These are phyloP conservation scores for Eristalinus sepulchralis DNA, from an alignment of 2,888 invertebrate genomes.

Conservation along the genomic window DNA sequence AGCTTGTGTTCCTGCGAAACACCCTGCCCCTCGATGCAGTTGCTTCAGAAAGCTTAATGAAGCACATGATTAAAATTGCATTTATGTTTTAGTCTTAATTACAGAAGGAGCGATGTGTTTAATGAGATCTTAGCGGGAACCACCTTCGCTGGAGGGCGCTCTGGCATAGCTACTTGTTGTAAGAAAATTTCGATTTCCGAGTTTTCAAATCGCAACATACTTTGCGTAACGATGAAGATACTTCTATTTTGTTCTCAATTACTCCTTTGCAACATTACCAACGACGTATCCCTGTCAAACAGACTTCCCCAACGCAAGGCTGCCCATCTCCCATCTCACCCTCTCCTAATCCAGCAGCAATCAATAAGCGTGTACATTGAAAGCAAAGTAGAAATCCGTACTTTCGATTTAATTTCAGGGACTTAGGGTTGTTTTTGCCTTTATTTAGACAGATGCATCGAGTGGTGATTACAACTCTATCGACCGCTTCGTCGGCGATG, in stretches of 20 bases:
- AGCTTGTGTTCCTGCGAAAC: neutral
- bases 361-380: conserved; percentile 32
- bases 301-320: neutral
- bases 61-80: conserved; percentile 75
- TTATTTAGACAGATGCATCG: neutral
- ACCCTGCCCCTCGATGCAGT: conserved; percentile 2
- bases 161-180: neutral
- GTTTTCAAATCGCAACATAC: neutral
- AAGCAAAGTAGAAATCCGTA: conserved; percentile 31
- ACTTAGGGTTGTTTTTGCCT: conserved; percentile 4
- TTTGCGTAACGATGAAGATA: neutral
- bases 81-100: conserved; percentile 67
- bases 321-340: neutral
- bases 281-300: neutral
- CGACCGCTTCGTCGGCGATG: neutral
- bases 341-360: conserved; percentile 12
- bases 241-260: neutral
- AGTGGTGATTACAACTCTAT: conserved; percentile 1
- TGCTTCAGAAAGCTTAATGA: conserved; percentile 69
- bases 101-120: conserved; percentile 52
- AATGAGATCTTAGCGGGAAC: conserved; percentile 65
- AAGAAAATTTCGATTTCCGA: conserved; percentile 38
- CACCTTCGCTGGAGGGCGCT: neutral
- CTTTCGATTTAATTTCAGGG: conserved; percentile 11
- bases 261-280: neutral